These are phyloP conservation scores for Punctoribates punctum DNA, from an alignment of 2,888 invertebrate genomes.

Conservation along the genomic window DNA sequence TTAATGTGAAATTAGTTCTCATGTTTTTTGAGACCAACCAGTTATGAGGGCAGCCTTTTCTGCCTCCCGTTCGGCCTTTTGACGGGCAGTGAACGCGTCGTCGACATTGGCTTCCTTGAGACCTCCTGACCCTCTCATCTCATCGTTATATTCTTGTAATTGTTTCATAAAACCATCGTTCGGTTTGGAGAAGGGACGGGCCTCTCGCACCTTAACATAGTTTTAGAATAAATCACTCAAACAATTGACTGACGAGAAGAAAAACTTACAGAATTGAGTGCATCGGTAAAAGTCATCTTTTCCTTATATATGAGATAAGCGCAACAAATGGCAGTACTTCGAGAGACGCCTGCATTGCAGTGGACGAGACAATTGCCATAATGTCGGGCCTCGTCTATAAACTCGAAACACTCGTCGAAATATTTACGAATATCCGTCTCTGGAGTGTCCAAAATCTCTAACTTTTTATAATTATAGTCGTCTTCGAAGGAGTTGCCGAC, in stretches of 20 bases:
- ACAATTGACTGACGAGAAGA: neutral
- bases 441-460: constrained; percentile 52
- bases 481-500: constrained; percentile 51
- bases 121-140: constrained; percentile 41
- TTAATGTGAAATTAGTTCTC: neutral
- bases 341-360: constrained; percentile 54
- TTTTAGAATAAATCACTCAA: constrained; percentile 9
- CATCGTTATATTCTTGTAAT: constrained; percentile 50
- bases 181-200: constrained; percentile 52
- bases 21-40: constrained; percentile 38
- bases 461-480: constrained; percentile 51
- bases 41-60: constrained; percentile 44
- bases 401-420: constrained; percentile 52
- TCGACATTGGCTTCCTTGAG: constrained; percentile 39
- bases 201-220: constrained; percentile 50
- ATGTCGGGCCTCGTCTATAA: constrained; percentile 52
- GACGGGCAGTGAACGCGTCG: constrained; percentile 44
- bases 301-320: constrained; percentile 53
- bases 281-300: constrained; percentile 51
- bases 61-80: constrained; percentile 42
- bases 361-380: constrained; percentile 53
- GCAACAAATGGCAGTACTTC: constrained; percentile 53
- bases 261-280: constrained; percentile 47
- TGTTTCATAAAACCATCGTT: constrained; percentile 54
- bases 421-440: constrained; percentile 50